These are phyloP conservation scores for Knipowitschia caucasica DNA, from an alignment of 2,797 vertebrate species.

Conservation along the genomic window DNA sequence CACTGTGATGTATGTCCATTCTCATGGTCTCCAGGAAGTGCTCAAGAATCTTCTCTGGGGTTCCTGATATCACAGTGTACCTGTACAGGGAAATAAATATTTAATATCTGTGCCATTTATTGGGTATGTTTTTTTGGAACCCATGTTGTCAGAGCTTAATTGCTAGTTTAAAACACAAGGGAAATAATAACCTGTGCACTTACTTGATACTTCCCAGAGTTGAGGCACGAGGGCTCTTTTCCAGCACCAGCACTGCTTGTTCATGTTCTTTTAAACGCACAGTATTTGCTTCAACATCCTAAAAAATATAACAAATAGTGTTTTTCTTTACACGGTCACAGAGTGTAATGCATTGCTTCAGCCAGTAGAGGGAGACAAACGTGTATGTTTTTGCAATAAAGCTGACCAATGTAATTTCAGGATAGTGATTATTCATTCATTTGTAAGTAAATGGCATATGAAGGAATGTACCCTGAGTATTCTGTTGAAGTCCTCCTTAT, in stretches of 20 bases:
- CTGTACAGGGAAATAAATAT: conserved; percentile 55
- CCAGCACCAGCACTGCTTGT: conserved; percentile 93
- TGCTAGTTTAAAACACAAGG: too few relatives aligned
- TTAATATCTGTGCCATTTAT: not conserved
- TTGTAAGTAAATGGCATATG: not conserved
- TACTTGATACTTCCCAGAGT: conserved; percentile 85
- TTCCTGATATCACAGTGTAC: conserved; percentile 98
- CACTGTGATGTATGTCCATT: conserved; percentile 87
- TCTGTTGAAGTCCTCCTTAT: conserved; percentile 97
- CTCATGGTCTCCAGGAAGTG: conserved; percentile 97
- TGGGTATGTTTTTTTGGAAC: too few relatives aligned
- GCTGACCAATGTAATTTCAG: not conserved
- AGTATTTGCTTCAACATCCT: conserved; percentile 98
- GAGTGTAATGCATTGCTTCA: conserved; percentile 13
- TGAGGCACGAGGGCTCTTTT: conserved; percentile 90
- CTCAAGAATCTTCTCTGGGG: conserved; percentile 96
- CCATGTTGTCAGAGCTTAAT: too few relatives aligned
- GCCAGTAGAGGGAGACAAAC: conserved; percentile 58
- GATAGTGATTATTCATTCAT: not conserved
- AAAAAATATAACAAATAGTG: conserved; percentile 30
- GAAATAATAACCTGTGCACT: conserved; percentile 18
- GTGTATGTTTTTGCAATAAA: not conserved
- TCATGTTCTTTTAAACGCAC: conserved; percentile 98
- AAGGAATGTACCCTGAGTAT: conserved; percentile 86
- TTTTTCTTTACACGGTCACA: not conserved